Evolutionary conservation across 1,140 invertebrate species (phyloP).

Genomic region (Dendrolimus punctatus): DNA sequence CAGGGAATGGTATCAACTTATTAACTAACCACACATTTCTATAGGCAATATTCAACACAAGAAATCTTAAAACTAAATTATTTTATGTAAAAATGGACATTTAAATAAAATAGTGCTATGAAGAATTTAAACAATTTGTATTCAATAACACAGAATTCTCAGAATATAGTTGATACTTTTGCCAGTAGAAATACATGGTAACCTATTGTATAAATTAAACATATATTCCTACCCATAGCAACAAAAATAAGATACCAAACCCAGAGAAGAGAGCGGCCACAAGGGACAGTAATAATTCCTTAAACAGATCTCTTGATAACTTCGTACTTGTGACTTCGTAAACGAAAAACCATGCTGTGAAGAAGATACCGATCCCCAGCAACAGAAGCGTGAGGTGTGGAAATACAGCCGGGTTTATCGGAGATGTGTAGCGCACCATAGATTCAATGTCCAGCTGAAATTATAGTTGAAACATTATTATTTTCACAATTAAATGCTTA

Average conservation of each 20-base stretch:
- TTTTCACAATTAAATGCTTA: not conserved
- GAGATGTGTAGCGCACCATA: slow-evolving; percentile 91
- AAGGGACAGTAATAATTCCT: slow-evolving; percentile 92
- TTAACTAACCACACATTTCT: no score
- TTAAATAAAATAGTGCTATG: no score
- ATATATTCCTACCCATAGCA: slow-evolving; percentile 98
- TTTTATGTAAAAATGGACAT: no score
- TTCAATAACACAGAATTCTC: slow-evolving; percentile 7
- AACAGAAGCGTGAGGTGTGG: slow-evolving; percentile 93
- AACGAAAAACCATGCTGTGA: slow-evolving; percentile 99
- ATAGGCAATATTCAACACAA: no score
- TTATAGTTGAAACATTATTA: slow-evolving; percentile 5
- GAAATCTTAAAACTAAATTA: no score
- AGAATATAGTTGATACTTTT: no score
- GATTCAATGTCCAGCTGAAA: slow-evolving; percentile 76
- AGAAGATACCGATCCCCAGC: slow-evolving; percentile 95
- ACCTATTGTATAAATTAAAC: slow-evolving; percentile 73
- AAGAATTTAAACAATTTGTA: slow-evolving; percentile 1
- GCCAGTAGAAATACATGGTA: slow-evolving; percentile 4
- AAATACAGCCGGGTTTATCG: slow-evolving; percentile 95
- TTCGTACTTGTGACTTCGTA: slow-evolving; percentile 98
- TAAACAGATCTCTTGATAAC: slow-evolving; percentile 90
- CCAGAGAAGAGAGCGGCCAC: slow-evolving; percentile 96
- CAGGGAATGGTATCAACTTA: no score
- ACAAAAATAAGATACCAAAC: slow-evolving; percentile 95